Conservation (phyloP, 2,113 vertebrate species). For the Serinus canaria region DNA sequence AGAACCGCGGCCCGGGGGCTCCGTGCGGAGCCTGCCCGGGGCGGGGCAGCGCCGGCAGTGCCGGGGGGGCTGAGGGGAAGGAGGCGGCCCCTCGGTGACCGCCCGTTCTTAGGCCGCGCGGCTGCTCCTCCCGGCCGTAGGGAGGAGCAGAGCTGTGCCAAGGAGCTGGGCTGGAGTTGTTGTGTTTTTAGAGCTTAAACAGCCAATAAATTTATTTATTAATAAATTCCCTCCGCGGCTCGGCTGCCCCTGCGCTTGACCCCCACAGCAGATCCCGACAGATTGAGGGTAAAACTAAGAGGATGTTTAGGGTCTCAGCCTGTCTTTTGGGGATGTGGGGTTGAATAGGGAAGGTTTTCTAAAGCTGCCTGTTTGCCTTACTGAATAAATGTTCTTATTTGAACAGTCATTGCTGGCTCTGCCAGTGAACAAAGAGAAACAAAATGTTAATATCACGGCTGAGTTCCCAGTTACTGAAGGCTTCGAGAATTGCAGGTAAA, state of each 20-base stretch:
- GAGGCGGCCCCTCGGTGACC: neutral
- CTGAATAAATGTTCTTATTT: neutral
- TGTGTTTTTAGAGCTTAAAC: fast-evolving
- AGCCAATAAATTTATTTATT: neutral
- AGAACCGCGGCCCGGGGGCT: neutral
- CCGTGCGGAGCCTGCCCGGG: neutral
- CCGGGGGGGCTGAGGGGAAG: neutral
- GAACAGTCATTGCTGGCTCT: neutral
- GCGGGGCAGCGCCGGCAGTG: neutral
- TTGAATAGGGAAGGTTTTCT: neutral
- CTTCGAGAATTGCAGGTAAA: conserved; percentile 64
- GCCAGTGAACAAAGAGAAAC: neutral
- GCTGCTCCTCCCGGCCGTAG: neutral
- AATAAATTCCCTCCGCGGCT: fast-evolving
- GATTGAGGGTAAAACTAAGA: neutral
- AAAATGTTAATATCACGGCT: conserved; percentile 69
- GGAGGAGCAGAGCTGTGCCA: fast-evolving
- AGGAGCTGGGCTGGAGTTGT: neutral
- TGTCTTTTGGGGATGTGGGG: fast-evolving
- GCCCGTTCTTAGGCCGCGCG: neutral
- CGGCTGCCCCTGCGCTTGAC: fast-evolving
- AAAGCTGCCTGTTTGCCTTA: fast-evolving
- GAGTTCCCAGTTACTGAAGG: conserved; percentile 46
- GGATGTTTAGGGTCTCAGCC: too few relatives aligned
- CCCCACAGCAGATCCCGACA: fast-evolving